phyloP scores from a whole-genome alignment of 2,888 invertebrate species.

The Plutella xylostella region DNA sequence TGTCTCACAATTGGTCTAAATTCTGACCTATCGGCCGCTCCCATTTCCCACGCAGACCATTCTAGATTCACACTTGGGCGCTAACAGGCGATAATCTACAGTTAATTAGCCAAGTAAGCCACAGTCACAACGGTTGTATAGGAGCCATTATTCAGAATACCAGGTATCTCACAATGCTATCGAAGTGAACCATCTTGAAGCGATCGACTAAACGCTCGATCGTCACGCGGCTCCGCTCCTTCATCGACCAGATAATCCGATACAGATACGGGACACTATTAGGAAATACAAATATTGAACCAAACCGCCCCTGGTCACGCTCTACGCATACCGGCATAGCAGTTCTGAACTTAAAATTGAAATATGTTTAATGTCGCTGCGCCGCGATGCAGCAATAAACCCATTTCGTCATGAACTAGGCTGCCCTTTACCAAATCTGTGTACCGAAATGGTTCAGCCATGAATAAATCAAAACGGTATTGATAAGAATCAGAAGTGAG shows the following conservation, averaged over 20 bases:
- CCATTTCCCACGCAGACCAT: neutral
- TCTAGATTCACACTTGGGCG: too few relatives aligned
- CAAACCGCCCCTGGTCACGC: neutral
- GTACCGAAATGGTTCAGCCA: neutral
- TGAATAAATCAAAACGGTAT: neutral
- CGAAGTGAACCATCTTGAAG: constrained; percentile 29
- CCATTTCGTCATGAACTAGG: neutral
- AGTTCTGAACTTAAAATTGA: constrained; percentile 1
- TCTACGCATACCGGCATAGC: neutral
- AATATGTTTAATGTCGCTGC: constrained; percentile 3
- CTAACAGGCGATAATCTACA: neutral
- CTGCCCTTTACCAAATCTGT: neutral
- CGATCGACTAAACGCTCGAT: constrained; percentile 12
- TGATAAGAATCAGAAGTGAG: neutral
- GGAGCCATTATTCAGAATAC: constrained; percentile 16
- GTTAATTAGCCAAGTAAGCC: neutral
- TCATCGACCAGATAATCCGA: constrained; percentile 15
- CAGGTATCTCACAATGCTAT: constrained; percentile 27
- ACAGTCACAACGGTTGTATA: neutral
- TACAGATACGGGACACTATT: constrained; percentile 16
- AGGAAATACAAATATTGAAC: constrained; percentile 17
- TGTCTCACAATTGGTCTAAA: neutral
- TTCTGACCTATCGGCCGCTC: constrained; percentile 3
- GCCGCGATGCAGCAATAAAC: neutral
- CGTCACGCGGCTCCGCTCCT: neutral